Conservation (phyloP, 2,888 invertebrate genomes). For the Leucoptera coffeella region DNA sequence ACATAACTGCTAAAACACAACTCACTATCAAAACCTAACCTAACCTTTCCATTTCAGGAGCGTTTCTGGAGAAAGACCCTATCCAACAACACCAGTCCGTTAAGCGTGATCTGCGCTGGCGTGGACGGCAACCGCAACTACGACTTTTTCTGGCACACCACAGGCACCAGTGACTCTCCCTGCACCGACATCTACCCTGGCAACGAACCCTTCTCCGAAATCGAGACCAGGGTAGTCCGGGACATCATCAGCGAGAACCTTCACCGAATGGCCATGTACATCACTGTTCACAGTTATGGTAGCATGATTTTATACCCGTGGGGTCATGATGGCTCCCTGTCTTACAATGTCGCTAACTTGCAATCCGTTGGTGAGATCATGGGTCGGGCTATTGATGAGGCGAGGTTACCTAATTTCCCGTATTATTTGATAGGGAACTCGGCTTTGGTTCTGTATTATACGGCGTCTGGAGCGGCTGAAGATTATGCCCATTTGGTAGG, state of each 20-base stretch:
- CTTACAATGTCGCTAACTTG: constrained; percentile 35
- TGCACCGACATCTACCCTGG: constrained; percentile 61
- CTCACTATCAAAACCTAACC: too few relatives aligned
- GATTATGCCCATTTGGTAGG: constrained; percentile 57
- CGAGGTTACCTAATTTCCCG: constrained; percentile 20
- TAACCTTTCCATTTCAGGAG: constrained; percentile 39
- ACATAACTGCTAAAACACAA: too few relatives aligned
- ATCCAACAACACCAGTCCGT: constrained; percentile 22
- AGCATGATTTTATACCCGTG: constrained; percentile 63
- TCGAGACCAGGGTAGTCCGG: too few relatives aligned
- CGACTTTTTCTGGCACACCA: too few relatives aligned
- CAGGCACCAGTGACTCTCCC: constrained; percentile 43
- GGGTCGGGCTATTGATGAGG: constrained; percentile 23
- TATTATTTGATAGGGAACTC: constrained; percentile 48
- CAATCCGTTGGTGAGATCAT: constrained; percentile 28
- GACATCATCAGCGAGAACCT: constrained; percentile 47
- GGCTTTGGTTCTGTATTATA: constrained; percentile 41
- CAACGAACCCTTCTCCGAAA: too few relatives aligned
- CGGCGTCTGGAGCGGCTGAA: constrained; percentile 57
- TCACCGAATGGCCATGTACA: constrained; percentile 52
- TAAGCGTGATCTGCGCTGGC: constrained; percentile 48
- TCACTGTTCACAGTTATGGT: constrained; percentile 72
- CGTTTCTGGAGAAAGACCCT: constrained; percentile 68
- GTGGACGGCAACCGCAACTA: constrained; percentile 72
- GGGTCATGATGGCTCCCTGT: too few relatives aligned